Percentiles rank a stretch among this genome's conserved stretches.
phyloP scores from a whole-genome alignment of 2,113 vertebrate species.

The Ascaphus truei region DNA sequence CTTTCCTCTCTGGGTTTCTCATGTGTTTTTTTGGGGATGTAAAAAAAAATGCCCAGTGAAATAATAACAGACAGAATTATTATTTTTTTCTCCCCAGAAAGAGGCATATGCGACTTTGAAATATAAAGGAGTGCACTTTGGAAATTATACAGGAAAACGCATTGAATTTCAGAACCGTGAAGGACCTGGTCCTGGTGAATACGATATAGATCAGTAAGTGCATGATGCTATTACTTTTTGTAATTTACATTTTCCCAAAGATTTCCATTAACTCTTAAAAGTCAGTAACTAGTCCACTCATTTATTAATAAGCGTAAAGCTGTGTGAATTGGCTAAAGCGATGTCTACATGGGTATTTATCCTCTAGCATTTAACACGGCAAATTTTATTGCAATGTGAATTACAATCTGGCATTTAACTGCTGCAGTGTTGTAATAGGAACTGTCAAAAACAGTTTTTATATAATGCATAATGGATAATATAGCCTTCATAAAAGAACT shows the following conservation, averaged over 20 bases:
- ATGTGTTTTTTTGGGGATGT: too few species aligned
- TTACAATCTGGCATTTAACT: conserved; percentile 24
- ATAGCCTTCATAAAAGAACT: conserved; percentile 31
- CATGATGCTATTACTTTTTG: not conserved
- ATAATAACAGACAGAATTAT: too few species aligned
- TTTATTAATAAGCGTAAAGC: conserved; percentile 3
- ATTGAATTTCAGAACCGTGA: conserved; percentile 39
- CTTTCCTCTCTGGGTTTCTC: too few species aligned
- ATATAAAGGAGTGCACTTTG: conserved; percentile 70
- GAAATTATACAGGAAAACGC: conserved; percentile 53
- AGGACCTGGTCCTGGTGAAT: conserved; percentile 62
- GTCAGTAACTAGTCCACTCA: conserved; percentile 1
- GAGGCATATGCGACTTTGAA: conserved; percentile 53
- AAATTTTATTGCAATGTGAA: conserved; percentile 28
- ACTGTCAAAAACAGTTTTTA: conserved; percentile 23
- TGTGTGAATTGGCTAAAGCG: conserved; percentile 14
- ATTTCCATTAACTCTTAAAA: conserved; percentile 5
- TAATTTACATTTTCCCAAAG: not conserved
- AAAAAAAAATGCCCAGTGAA: too few species aligned
- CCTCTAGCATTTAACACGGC: conserved; percentile 19
- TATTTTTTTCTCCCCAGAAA: conserved; percentile 35
- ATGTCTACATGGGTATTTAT: conserved; percentile 17
- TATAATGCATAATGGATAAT: conserved; percentile 36
- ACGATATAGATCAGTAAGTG: conserved; percentile 53
- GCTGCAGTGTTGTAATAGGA: conserved; percentile 27